Evolutionary conservation across 2,113 vertebrate genomes (phyloP).

Genomic region (Brachypteracias leptosomus): DNA sequence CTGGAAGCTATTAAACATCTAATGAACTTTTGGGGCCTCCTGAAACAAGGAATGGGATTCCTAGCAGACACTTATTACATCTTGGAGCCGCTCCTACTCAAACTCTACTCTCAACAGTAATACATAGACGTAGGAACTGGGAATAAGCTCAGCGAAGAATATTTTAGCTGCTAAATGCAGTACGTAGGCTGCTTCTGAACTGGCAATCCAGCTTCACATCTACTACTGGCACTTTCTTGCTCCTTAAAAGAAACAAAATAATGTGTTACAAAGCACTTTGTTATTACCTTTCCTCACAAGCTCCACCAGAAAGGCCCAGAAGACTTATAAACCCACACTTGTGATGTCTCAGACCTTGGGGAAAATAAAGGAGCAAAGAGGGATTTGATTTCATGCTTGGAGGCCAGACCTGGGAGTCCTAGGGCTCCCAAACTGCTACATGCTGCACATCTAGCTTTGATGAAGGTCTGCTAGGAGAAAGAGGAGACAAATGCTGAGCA

Average conservation of each 20-base stretch:
- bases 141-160: background rate
- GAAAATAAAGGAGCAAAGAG: background rate
- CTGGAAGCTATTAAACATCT: slow-evolving; percentile 52
- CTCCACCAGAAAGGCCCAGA: background rate
- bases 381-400: background rate
- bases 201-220: background rate
- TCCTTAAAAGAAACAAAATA: background rate
- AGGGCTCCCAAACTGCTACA: background rate
- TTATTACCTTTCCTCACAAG: background rate
- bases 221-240: background rate
- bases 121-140: background rate
- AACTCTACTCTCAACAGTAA: background rate
- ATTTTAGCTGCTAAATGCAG: background rate
- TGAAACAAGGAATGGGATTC: background rate
- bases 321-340: background rate
- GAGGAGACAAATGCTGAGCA: slow-evolving; percentile 32
- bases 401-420: background rate
- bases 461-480: slow-evolving; percentile 10
- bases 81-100: background rate
- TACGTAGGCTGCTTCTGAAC: background rate
- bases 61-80: background rate
- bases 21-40: slow-evolving; percentile 25
- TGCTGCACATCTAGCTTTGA: background rate
- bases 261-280: background rate
- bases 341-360: background rate